phyloP scores from a whole-genome alignment of 2,113 vertebrate species.

The Spea multiplicata region DNA sequence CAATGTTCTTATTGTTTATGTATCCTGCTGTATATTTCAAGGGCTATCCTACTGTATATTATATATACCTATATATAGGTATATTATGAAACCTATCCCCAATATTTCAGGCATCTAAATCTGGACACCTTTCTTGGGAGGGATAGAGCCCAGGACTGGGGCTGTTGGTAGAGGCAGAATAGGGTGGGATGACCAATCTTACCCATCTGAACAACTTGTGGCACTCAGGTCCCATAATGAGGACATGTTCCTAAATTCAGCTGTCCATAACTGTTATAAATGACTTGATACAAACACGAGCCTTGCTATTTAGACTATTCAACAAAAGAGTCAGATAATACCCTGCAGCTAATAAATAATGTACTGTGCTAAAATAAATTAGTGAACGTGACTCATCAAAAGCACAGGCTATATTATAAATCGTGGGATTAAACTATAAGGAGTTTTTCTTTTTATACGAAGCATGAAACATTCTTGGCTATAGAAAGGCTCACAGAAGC shows the following conservation, averaged over 20 bases:
- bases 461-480: slow-evolving; percentile 27
- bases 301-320: neutral
- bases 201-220: too few species aligned
- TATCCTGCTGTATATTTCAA: too few species aligned
- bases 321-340: slow-evolving; percentile 23
- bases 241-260: neutral
- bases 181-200: too few species aligned
- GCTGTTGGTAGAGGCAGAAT: too few species aligned
- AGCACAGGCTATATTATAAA: slow-evolving; percentile 43
- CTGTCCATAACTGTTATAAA: neutral
- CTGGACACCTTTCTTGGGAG: too few species aligned
- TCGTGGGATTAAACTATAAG: slow-evolving; percentile 38
- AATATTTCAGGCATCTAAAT: too few species aligned
- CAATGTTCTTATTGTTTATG: too few species aligned
- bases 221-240: neutral
- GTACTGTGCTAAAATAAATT: slow-evolving; percentile 47
- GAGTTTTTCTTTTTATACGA: slow-evolving; percentile 47
- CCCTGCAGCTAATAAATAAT: slow-evolving; percentile 5
- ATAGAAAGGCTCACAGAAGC: slow-evolving; percentile 24
- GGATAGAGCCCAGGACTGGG: too few species aligned
- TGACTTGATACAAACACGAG: slow-evolving; percentile 11
- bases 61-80: too few species aligned
- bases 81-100: too few species aligned
- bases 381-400: slow-evolving; percentile 46
- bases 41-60: too few species aligned